These are phyloP conservation scores for Notechis scutatus DNA, from an alignment of 2,113 vertebrate species.

Conservation along the genomic window DNA sequence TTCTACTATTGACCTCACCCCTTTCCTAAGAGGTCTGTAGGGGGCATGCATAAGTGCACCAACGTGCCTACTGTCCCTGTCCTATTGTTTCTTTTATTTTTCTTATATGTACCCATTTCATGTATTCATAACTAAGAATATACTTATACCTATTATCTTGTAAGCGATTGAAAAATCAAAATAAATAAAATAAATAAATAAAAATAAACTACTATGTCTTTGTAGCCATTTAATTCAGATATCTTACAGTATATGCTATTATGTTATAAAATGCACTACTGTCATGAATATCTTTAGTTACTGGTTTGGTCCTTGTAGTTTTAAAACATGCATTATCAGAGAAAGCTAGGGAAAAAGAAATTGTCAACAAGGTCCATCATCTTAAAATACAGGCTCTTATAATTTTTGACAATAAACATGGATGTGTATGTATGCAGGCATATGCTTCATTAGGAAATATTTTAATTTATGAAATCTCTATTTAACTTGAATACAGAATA, in stretches of 20 bases:
- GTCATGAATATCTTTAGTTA: slow-evolving; percentile 22
- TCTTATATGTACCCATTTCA: too few relatives aligned
- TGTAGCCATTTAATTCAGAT: not conserved
- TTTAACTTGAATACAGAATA: not conserved
- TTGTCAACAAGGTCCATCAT: slow-evolving; percentile 36
- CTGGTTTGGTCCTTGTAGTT: slow-evolving; percentile 46
- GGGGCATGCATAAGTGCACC: too few relatives aligned
- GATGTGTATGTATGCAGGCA: not conserved
- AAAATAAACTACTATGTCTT: slow-evolving; percentile 10
- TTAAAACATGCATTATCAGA: slow-evolving; percentile 14
- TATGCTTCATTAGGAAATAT: slow-evolving; percentile 37
- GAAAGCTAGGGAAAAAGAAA: slow-evolving; percentile 44
- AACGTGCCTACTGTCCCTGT: too few relatives aligned
- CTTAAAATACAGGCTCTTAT: slow-evolving; percentile 45
- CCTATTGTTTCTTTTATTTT: too few relatives aligned
- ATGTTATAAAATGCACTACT: slow-evolving; percentile 56
- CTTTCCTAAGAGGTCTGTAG: too few relatives aligned
- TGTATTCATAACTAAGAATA: too few relatives aligned
- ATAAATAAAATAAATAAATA: too few relatives aligned
- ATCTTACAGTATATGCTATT: not conserved
- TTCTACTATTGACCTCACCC: too few relatives aligned
- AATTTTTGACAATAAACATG: slow-evolving; percentile 40
- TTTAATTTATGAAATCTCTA: slow-evolving; percentile 32
- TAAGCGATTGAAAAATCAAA: too few relatives aligned
- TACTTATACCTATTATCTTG: too few relatives aligned